Evolutionary conservation across 2,113 vertebrate genomes (phyloP).

Genomic region (Balaeniceps rex): DNA sequence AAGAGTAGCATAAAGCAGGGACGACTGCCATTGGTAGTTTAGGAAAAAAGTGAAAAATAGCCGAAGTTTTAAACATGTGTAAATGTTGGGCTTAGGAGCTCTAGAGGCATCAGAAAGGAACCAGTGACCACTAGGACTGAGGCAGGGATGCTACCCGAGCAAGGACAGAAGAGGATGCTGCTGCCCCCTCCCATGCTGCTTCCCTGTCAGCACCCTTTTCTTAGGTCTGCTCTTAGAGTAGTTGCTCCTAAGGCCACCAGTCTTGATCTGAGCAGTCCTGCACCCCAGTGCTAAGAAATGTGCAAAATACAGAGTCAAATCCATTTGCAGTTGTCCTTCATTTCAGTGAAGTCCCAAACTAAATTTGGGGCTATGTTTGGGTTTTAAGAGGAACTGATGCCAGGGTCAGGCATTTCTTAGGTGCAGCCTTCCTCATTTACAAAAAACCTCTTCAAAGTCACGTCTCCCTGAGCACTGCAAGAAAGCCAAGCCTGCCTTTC

Average conservation of each 20-base stretch:
- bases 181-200: rapidly evolving
- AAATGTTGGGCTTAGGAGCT: neutral
- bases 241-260: neutral
- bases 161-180: neutral
- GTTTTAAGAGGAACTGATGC: neutral
- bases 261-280: neutral
- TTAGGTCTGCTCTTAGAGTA: neutral
- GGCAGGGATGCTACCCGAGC: neutral
- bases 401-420: neutral
- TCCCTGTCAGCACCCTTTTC: neutral
- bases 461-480: neutral
- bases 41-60: neutral
- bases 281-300: neutral
- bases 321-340: neutral
- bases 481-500: neutral
- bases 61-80: neutral
- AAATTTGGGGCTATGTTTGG: neutral
- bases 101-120: neutral
- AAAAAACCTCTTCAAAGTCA: neutral
- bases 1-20: neutral
- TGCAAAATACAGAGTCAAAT: neutral
- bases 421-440: neutral
- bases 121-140: neutral
- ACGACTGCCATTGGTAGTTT: neutral
- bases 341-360: neutral